A percentile compares a stretch with the other conserved stretches of the same genome.
These are phyloP conservation scores for Triplophysa dalaica DNA, from an alignment of 2,113 vertebrate species.

Conservation along the genomic window DNA sequence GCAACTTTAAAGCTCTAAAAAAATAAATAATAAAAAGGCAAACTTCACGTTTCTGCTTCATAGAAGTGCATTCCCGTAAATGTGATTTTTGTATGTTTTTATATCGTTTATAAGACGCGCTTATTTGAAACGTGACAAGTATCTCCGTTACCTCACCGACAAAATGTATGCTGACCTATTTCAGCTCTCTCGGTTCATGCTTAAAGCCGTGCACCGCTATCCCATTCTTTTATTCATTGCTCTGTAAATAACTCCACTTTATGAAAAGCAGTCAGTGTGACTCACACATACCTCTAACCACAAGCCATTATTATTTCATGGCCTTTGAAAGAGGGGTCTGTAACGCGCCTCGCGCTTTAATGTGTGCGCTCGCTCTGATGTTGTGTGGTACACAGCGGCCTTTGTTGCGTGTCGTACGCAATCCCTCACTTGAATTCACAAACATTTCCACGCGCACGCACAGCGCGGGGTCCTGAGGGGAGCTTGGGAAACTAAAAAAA, in stretches of 20 bases:
- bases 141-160: conserved; percentile 32
- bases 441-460: conserved; percentile 80
- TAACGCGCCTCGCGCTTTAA: conserved; percentile 69
- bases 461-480: conserved; percentile 69
- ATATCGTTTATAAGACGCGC: background rate
- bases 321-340: conserved; percentile 78
- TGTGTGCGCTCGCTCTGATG: conserved; percentile 76
- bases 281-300: conserved; percentile 78
- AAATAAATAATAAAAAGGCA: no score
- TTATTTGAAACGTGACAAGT: background rate
- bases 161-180: conserved; percentile 59
- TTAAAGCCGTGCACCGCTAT: conserved; percentile 71
- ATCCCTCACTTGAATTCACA: conserved; percentile 78
- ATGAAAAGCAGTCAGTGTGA: conserved; percentile 81
- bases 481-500: conserved; percentile 57
- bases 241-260: conserved; percentile 82
- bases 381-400: conserved; percentile 78
- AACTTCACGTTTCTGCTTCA: no score
- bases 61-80: no score
- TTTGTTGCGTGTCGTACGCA: conserved; percentile 73
- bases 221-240: conserved; percentile 80
- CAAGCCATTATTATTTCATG: conserved; percentile 82
- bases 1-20: no score
- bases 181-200: conserved; percentile 65
- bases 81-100: background rate